Base-by-base conservation (phyloP, 1,140 invertebrate species). In the Apolygus lucorum region DNA sequence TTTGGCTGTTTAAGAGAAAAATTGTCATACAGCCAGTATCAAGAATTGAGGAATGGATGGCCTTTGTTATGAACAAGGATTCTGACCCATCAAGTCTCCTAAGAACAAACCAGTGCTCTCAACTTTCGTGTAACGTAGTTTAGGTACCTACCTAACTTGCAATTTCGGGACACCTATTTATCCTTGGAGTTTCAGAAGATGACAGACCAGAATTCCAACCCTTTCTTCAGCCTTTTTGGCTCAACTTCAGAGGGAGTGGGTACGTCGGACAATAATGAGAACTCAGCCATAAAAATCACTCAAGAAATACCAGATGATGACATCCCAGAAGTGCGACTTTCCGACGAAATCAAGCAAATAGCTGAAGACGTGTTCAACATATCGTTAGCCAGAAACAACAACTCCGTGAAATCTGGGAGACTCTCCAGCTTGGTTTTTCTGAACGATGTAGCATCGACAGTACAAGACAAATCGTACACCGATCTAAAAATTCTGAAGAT, bases 401-500 rank as follows among this genome's bases (percentile, higher is more conserved):
- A 62, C 27, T 70, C 69, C 24, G 8, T 67, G 27, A 67, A 29
- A 1, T 59, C 22, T 29, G 70, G 66, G 0, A 0, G 69, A 24
- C 11, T 67, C 8, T 25, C 29, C 24, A 63, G 67, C 26, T 62
- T 73, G 28, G 59, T 73, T 4, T 71, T 63, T 52, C 22, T 73
- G 26, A 65, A 70, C 22, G 72, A 72, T 22, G 22, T 68, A 21
- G 54, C 54, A 0, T 21, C 52, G 1, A 24, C n/a, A 1, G 49
- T 28, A 0, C 22, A 52, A 13, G 27, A 34, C 17, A 34, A 17
- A 0, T n/a, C 59, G 8, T 22, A 59, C 2, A 24, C 62, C 28
- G 82, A 89, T 73, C 76, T 87, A 25, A 84, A 88, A 69, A 80
- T 85, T 2, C 76, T 92, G 13, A 88, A 90, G 67, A 85, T 91